These are phyloP conservation scores for Cistogaster globosa DNA, from an alignment of 2,888 invertebrate species.

Conservation along the genomic window DNA sequence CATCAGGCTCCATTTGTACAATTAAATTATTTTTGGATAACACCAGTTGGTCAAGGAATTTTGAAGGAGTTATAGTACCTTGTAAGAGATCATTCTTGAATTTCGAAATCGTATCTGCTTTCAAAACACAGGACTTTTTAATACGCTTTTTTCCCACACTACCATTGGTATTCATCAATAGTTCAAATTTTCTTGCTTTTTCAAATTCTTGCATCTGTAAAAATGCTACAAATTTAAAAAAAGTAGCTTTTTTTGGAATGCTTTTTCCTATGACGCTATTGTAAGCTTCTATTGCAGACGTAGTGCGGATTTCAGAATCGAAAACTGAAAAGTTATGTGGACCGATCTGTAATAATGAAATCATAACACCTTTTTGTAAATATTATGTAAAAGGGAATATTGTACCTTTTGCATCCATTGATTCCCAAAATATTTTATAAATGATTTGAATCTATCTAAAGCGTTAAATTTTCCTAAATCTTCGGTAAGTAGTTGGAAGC, in stretches of 20 bases:
- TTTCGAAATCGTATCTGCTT: constrained; percentile 34
- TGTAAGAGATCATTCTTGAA: constrained; percentile 10
- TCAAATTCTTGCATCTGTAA: constrained; percentile 53
- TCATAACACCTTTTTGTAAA: constrained; percentile 45
- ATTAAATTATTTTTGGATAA: constrained; percentile 5
- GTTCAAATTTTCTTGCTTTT: constrained; percentile 41
- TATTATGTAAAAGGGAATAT: constrained; percentile 55
- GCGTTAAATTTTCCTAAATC: constrained; percentile 56
- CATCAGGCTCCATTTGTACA: constrained; percentile 8
- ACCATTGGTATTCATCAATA: constrained; percentile 52
- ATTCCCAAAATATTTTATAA: constrained; percentile 56
- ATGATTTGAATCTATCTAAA: constrained; percentile 62
- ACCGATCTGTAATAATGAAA: constrained; percentile 55
- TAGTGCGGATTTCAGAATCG: constrained; percentile 60
- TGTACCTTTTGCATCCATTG: constrained; percentile 58
- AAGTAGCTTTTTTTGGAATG: constrained; percentile 56
- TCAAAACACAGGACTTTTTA: constrained; percentile 50
- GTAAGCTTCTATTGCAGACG: constrained; percentile 56
- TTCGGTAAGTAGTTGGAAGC: constrained; percentile 42
- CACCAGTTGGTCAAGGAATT: constrained; percentile 10
- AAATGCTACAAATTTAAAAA: constrained; percentile 53
- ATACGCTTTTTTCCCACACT: constrained; percentile 52
- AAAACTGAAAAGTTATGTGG: constrained; percentile 59
- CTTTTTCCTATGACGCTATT: constrained; percentile 57
- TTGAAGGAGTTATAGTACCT: constrained; percentile 8